These are phyloP conservation scores for Poecilia latipinna DNA, from an alignment of 2,113 vertebrate genomes.

Conservation along the genomic window DNA sequence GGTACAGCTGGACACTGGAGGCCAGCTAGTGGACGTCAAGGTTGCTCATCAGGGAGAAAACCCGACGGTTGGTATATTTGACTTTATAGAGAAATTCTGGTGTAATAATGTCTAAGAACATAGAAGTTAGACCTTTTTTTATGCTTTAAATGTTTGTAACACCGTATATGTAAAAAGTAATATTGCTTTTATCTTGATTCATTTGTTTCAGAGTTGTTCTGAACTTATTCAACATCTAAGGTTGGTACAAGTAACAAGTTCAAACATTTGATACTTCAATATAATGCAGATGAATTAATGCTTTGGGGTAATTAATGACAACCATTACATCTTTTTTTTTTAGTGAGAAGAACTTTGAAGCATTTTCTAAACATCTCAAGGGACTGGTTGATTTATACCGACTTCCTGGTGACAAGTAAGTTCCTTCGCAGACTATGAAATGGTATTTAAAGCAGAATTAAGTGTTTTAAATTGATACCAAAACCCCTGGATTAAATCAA, in stretches of 20 bases:
- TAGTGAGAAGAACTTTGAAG: conserved; percentile 98
- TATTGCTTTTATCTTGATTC: conserved; percentile 24
- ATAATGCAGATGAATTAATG: not conserved
- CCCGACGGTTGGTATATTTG: conserved; percentile 86
- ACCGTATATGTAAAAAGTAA: not conserved
- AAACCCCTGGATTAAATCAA: not conserved
- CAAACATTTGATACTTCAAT: too few species aligned
- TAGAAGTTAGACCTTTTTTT: too few species aligned
- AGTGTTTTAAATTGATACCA: not conserved
- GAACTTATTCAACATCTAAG: conserved; percentile 95
- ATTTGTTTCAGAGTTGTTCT: conserved; percentile 88
- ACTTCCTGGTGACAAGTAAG: conserved; percentile 96
- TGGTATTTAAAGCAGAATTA: not conserved
- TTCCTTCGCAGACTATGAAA: conserved; percentile 1
- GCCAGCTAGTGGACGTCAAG: conserved; percentile 95
- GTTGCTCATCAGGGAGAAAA: conserved; percentile 99
- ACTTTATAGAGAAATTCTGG: not conserved
- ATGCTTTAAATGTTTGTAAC: not conserved
- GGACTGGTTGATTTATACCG: conserved; percentile 97
- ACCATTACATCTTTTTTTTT: not conserved
- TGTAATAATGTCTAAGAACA: not conserved
- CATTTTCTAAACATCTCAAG: conserved; percentile 97
- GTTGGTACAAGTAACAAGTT: conserved; percentile 76
- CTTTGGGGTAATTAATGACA: not conserved
- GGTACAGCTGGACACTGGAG: conserved; percentile 90